These are phyloP conservation scores for Scyliorhinus canicula DNA, from an alignment of 2,797 vertebrate genomes.

Conservation along the genomic window DNA sequence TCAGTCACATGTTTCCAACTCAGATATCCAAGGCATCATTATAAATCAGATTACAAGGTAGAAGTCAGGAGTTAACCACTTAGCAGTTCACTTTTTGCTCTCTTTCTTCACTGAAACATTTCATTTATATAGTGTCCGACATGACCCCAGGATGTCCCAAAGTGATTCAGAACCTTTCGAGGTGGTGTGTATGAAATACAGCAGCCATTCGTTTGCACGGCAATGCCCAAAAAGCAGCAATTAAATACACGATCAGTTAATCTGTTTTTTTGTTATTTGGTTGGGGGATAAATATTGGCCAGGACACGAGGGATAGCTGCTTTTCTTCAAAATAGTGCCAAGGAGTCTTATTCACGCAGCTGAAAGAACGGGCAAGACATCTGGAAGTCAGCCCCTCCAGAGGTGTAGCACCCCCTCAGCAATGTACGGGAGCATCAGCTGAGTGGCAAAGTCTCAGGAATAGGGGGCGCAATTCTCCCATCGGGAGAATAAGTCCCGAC, in stretches of 20 bases:
- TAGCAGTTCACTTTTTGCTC: not conserved
- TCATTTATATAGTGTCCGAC: not conserved
- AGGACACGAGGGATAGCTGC: too few species aligned
- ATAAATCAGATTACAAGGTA: not conserved
- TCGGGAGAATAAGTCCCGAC: too few species aligned
- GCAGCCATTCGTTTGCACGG: not conserved
- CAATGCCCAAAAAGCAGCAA: not conserved
- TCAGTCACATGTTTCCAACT: not conserved
- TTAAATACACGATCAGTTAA: not conserved
- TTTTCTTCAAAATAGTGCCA: too few species aligned
- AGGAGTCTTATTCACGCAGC: not conserved
- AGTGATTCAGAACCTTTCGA: not conserved
- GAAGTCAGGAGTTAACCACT: not conserved
- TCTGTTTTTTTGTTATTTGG: not conserved
- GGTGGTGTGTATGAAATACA: not conserved
- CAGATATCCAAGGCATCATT: not conserved
- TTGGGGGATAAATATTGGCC: too few species aligned
- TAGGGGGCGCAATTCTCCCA: too few species aligned
- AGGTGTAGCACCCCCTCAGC: not conserved
- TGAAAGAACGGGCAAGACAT: not conserved
- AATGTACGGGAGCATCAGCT: not conserved
- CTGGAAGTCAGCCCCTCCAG: not conserved
- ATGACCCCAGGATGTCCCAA: too few species aligned
- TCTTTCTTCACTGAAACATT: not conserved
- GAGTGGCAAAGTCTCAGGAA: not conserved